A percentile compares a stretch with the other conserved stretches of the same genome.
phyloP scores from a whole-genome alignment of 2,113 vertebrate species.

The Eurystomus gularis region DNA sequence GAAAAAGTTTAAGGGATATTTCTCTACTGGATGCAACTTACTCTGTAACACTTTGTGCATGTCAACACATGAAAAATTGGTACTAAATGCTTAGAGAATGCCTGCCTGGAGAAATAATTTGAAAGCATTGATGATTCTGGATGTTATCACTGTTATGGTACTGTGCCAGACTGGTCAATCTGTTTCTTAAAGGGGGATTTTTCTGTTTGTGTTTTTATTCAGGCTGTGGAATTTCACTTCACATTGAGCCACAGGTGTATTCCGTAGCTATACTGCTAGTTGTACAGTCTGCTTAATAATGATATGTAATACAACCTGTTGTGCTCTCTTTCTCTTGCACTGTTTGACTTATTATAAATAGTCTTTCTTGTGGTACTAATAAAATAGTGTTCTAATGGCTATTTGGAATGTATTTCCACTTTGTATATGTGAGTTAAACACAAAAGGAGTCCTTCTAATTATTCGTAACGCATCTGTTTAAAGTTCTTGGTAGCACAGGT shows the following conservation, averaged over 20 bases:
- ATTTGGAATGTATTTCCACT: neutral
- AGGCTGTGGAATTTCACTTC: neutral
- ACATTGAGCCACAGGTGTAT: fast-evolving
- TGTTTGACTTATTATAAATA: neutral
- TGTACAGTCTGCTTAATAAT: neutral
- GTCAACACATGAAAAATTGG: neutral
- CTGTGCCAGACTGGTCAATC: neutral
- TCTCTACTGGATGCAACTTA: neutral
- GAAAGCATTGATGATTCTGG: neutral
- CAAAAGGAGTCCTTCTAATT: neutral
- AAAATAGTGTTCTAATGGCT: neutral
- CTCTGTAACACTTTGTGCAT: fast-evolving
- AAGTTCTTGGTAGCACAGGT: neutral
- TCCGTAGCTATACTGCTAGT: neutral
- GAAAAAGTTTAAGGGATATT: neutral
- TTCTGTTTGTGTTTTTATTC: neutral
- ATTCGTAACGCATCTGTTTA: neutral
- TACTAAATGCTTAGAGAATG: neutral
- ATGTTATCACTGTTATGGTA: neutral
- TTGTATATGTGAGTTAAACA: neutral
- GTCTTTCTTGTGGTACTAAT: neutral
- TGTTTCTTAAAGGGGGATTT: neutral
- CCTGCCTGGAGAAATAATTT: neutral
- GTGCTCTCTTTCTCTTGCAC: neutral
- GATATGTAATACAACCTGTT: neutral